Conservation (phyloP, 2,888 invertebrate species). For the Andrena trimmerana region DNA sequence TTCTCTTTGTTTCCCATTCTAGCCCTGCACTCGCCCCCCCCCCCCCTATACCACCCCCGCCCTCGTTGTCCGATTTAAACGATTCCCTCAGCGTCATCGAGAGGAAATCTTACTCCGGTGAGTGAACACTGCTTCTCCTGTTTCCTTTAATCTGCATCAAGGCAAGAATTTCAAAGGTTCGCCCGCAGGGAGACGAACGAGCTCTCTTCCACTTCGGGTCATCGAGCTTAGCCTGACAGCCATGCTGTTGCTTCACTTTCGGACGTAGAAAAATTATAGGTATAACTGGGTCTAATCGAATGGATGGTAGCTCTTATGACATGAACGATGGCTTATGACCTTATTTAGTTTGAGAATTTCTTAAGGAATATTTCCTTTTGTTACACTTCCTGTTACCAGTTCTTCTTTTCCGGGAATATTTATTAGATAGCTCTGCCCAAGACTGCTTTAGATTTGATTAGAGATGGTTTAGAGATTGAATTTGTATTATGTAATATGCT, state of each 20-base stretch:
- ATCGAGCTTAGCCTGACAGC: neutral
- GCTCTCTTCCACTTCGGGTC: neutral
- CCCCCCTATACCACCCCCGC: slow-evolving; percentile 33
- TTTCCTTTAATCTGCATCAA: slow-evolving; percentile 43
- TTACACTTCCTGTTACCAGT: no score
- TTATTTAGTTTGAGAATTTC: no score
- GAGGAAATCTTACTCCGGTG: slow-evolving; percentile 23
- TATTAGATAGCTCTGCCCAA: no score
- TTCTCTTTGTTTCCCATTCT: slow-evolving; percentile 46
- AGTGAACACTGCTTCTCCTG: slow-evolving; percentile 4
- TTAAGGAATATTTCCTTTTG: no score
- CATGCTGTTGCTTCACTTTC: neutral
- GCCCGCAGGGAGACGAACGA: neutral
- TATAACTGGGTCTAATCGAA: no score
- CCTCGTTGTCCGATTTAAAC: slow-evolving; percentile 43
- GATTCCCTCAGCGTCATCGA: slow-evolving; percentile 37
- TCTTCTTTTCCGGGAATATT: no score
- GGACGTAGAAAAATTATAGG: neutral
- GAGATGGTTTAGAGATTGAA: no score
- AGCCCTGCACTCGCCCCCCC: neutral
- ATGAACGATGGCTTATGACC: no score
- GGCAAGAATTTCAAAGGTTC: neutral
- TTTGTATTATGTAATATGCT: no score
- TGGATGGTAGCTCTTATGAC: neutral
- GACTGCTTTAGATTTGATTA: no score